Percentiles rank a stretch among this genome's conserved stretches.
Evolutionary conservation across 2,797 vertebrate genomes (phyloP).

Genomic region (Acanthurus lineatus): DNA sequence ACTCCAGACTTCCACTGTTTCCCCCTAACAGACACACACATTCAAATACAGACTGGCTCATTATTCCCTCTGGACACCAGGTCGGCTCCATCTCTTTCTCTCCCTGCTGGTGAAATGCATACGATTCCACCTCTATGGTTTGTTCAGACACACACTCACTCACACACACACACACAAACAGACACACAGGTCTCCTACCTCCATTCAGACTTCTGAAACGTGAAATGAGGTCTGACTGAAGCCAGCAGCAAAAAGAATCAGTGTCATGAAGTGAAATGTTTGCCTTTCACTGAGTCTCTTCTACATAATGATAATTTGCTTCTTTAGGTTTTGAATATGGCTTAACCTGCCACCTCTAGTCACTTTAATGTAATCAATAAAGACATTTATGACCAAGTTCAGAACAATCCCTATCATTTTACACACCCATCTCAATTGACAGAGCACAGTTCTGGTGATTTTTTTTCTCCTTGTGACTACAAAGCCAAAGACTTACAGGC

Average conservation of each 20-base stretch:
- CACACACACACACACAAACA: constrained; percentile 1
- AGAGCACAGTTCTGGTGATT: background rate
- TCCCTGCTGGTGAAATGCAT: constrained; percentile 47
- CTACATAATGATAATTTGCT: constrained; percentile 1
- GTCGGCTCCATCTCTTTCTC: constrained; percentile 34
- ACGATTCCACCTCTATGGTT: constrained; percentile 33
- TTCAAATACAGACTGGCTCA: constrained; percentile 50
- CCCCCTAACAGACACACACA: background rate
- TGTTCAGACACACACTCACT: background rate
- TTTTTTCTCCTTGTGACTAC: background rate
- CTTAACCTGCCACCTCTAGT: background rate
- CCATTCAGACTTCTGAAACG: constrained; percentile 61
- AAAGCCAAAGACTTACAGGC: constrained; percentile 38
- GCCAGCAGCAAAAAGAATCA: constrained; percentile 38
- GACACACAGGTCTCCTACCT: constrained; percentile 5
- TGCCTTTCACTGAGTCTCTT: constrained; percentile 23
- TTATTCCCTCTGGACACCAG: constrained; percentile 38
- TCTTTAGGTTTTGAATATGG: constrained; percentile 14
- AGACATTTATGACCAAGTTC: constrained; percentile 2
- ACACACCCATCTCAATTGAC: constrained; percentile 5
- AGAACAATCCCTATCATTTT: constrained; percentile 1
- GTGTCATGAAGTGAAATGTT: constrained; percentile 47
- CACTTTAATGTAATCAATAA: constrained; percentile 29
- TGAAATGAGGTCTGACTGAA: constrained; percentile 72
- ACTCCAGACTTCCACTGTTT: too few relatives aligned